Percentiles rank a stretch among this genome's conserved stretches.
phyloP scores from a whole-genome alignment of 2,797 vertebrate species.

The Enteromius treurensis region DNA sequence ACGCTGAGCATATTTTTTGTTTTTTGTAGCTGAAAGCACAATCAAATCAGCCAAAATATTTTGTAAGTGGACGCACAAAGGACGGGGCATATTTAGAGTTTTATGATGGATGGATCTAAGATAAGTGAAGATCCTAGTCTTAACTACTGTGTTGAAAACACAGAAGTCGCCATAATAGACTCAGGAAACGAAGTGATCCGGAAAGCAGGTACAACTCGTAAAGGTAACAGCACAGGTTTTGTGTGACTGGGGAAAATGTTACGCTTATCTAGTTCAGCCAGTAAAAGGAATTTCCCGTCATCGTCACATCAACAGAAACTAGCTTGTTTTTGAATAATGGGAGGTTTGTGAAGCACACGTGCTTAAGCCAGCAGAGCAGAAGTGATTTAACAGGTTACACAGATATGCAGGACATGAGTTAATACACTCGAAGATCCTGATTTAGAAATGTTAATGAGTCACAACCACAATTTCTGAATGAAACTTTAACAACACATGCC shows the following conservation, averaged over 20 bases:
- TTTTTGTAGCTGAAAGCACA: not conserved
- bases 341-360: not conserved
- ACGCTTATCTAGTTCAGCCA: not conserved
- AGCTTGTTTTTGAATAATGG: not conserved
- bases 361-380: not conserved
- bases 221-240: not conserved
- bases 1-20: not conserved
- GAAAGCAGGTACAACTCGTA: not conserved
- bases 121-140: not conserved
- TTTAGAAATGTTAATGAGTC: slow-evolving; percentile 1
- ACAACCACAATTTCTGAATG: not conserved
- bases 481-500: not conserved
- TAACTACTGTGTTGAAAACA: not conserved
- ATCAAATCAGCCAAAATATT: not conserved
- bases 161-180: not conserved
- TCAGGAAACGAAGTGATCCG: not conserved
- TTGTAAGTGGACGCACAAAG: not conserved
- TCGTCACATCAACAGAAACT: not conserved
- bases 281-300: not conserved
- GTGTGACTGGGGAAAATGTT: not conserved
- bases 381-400: slow-evolving; percentile 2
- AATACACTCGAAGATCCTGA: not conserved
- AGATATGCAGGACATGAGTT: not conserved
- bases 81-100: not conserved
- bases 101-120: not conserved